Conservation (phyloP, 1,140 invertebrate genomes). For the Colletes latitarsis region DNA sequence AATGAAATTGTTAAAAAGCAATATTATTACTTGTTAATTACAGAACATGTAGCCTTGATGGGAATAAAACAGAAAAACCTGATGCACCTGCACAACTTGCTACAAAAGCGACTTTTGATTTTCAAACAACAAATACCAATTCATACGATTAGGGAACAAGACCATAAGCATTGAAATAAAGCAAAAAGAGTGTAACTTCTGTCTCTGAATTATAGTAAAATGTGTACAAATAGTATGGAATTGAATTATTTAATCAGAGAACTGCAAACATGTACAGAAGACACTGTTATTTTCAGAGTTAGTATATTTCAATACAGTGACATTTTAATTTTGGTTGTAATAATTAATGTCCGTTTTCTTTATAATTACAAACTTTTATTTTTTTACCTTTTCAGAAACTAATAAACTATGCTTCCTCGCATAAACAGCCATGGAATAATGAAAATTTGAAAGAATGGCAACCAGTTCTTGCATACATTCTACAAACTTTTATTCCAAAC, state of each 20-base stretch:
- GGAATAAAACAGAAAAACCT: constrained; percentile 20
- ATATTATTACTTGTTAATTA: constrained; percentile 46
- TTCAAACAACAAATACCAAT: constrained; percentile 41
- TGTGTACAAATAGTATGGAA: constrained; percentile 42
- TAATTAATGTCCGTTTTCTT: constrained; percentile 20
- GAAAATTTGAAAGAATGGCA: constrained; percentile 51
- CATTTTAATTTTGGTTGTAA: neutral
- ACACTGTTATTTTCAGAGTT: constrained; percentile 62
- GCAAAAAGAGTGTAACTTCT: neutral
- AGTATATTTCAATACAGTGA: constrained; percentile 40
- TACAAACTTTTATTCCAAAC: constrained; percentile 49
- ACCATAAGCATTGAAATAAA: neutral
- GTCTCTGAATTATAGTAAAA: constrained; percentile 15
- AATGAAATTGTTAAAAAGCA: neutral
- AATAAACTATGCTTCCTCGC: constrained; percentile 46
- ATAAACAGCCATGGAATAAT: constrained; percentile 11
- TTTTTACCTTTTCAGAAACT: constrained; percentile 60
- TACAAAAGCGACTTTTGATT: constrained; percentile 42
- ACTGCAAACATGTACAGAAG: constrained; percentile 38
- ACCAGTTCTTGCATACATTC: constrained; percentile 46
- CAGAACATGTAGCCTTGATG: constrained; percentile 39
- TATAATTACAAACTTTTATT: neutral
- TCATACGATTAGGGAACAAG: constrained; percentile 31
- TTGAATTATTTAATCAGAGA: constrained; percentile 24
- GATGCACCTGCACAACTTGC: constrained; percentile 32